Percentiles rank a stretch among this genome's conserved stretches.
Evolutionary conservation across 2,888 invertebrate genomes (phyloP).

Genomic region (Amphipoea oculea): DNA sequence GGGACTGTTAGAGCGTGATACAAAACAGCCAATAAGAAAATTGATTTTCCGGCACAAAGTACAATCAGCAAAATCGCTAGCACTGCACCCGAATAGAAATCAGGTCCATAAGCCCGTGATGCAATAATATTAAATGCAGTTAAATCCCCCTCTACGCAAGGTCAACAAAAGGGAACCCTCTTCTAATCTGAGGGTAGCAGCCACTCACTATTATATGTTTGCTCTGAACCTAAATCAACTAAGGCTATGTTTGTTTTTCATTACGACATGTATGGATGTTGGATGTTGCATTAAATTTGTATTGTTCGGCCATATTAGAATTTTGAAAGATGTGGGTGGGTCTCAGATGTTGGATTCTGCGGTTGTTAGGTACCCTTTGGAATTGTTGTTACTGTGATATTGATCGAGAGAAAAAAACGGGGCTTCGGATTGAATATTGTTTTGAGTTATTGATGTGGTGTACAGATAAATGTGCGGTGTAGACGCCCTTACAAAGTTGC

Average conservation of each 20-base stretch:
- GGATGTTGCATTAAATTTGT: conserved; percentile 67
- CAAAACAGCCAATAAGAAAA: conserved; percentile 44
- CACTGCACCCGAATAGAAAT: conserved; percentile 37
- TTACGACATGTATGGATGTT: conserved; percentile 72
- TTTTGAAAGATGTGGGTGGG: conserved; percentile 61
- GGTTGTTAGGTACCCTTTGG: conserved; percentile 41
- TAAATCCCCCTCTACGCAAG: conserved; percentile 59
- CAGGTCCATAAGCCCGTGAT: conserved; percentile 45
- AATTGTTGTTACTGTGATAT: conserved; percentile 55
- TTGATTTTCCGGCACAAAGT: neutral
- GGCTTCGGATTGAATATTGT: conserved; percentile 43
- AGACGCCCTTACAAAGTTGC: neutral
- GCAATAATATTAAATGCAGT: conserved; percentile 71
- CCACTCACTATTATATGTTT: conserved; percentile 77
- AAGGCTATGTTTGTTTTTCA: conserved; percentile 77
- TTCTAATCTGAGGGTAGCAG: conserved; percentile 73
- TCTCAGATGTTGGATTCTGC: conserved; percentile 57
- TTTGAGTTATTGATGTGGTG: conserved; percentile 50
- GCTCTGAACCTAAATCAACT: conserved; percentile 76
- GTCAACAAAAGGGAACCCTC: conserved; percentile 67
- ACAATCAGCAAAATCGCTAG: conserved; percentile 36
- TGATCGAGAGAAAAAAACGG: conserved; percentile 47
- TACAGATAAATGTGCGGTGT: conserved; percentile 33
- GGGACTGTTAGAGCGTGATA: conserved; percentile 36
- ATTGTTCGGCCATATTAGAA: conserved; percentile 60